Base-by-base conservation (phyloP, 2,888 invertebrate species). In the Ectemnius lituratus region DNA sequence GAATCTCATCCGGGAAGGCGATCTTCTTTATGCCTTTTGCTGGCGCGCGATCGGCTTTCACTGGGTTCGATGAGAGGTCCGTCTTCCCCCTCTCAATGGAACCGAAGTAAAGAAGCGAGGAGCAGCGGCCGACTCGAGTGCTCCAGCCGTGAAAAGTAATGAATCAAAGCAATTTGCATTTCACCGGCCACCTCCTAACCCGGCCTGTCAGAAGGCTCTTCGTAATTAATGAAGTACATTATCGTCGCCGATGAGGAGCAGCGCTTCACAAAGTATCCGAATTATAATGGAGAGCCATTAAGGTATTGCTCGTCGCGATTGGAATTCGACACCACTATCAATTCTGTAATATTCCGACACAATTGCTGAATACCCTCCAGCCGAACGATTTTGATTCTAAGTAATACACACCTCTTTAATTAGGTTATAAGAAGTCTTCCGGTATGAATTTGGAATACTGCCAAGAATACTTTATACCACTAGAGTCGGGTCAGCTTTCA, bases 121-220 rank as follows among this genome's bases (percentile, higher is more conserved):
- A n/a, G 11, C 2, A 57, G 46, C 46, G 18, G 45, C 27, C n/a
- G 45, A 52, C 37, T 58, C 52, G n/a, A 23, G 23, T 60, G 23
- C 28, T 20, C 46, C 60, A 56, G 52, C 52, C 52, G 52, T 37
- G 52, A 52, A 52, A 16, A 52, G 52, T 52, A 52, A 52, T 52
- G 52, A 52, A 52, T 52, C 52, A 52, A 52, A 52, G 52, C 52
- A 52, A 52, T 52, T 52, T 52, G 52, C 52, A 52, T 52, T 52
- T 52, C 5, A 16, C 5, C 52, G 52, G 52, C 52, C 16, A 52
- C 52, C 52, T 16, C 16, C 52, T 52, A 6, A 5, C 52, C 16
- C 16, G 1, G 14, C 52, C 52, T 52, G 37, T 8, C 37, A 37
- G 37, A 37, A 11, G 37, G 11, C 14, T 13, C 16, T 52, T 52